These are phyloP conservation scores for Cylindroiulus punctatus DNA, from an alignment of 2,888 invertebrate species.

Conservation along the genomic window DNA sequence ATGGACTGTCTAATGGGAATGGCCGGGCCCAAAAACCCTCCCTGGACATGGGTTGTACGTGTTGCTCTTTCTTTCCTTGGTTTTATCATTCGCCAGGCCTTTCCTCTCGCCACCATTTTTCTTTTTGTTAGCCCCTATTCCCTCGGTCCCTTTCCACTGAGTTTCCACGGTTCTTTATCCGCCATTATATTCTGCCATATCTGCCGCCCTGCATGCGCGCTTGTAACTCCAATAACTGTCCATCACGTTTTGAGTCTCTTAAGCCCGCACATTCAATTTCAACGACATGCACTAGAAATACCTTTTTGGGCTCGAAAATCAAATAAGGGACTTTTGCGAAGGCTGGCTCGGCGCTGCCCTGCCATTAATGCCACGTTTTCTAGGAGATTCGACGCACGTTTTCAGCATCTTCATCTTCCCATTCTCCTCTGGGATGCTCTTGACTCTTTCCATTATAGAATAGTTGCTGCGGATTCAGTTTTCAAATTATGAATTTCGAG, in stretches of 20 bases:
- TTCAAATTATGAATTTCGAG: conserved; percentile 32
- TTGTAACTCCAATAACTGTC: conserved; percentile 32
- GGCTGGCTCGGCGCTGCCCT: conserved; percentile 16
- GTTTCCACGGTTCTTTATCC: conserved; percentile 26
- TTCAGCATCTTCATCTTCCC: conserved; percentile 6
- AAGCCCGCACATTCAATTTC: conserved; percentile 26
- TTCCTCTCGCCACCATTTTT: conserved; percentile 32
- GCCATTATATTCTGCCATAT: conserved; percentile 26
- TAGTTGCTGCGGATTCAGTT: conserved; percentile 15
- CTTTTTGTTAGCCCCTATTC: conserved; percentile 32
- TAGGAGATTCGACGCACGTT: conserved; percentile 12
- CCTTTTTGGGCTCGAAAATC: conserved; percentile 12
- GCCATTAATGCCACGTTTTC: conserved; percentile 32
- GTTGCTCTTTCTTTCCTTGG: not conserved
- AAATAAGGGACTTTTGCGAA: conserved; percentile 14
- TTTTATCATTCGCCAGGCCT: conserved; percentile 17
- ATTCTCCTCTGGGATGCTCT: conserved; percentile 16
- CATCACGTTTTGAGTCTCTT: conserved; percentile 32
- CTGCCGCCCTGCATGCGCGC: not conserved
- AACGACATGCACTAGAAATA: conserved; percentile 26
- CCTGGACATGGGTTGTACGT: not conserved
- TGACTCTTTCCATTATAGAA: conserved; percentile 24
- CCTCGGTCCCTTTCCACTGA: not conserved
- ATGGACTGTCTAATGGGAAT: not conserved
- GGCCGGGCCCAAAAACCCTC: not conserved